Evolutionary conservation across 2,113 vertebrate genomes (phyloP).

Genomic region (Saguinus imperator): DNA sequence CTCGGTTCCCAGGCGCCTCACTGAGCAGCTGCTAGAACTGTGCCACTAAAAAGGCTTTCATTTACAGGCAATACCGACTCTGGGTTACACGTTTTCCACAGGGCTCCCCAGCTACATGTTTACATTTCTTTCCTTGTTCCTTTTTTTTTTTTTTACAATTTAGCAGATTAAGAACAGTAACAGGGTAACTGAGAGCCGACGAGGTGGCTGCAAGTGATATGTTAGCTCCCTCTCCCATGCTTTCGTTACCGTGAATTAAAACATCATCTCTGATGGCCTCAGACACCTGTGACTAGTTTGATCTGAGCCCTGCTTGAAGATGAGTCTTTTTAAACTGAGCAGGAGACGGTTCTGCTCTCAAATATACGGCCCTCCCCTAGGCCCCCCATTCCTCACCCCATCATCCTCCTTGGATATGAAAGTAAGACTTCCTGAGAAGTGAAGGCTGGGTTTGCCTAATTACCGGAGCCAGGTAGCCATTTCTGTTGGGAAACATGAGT

Average conservation of each 20-base stretch:
- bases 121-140: not conserved
- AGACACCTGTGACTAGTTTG: not conserved
- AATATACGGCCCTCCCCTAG: not conserved
- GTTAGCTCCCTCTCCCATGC: not conserved
- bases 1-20: conserved; percentile 36
- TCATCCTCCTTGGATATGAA: not conserved
- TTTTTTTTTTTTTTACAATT: not conserved
- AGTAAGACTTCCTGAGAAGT: not conserved
- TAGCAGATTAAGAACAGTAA: not conserved
- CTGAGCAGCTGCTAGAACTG: not conserved
- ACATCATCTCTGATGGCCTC: not conserved
- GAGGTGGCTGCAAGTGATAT: rapidly evolving
- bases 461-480: not conserved
- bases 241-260: not conserved
- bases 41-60: not conserved
- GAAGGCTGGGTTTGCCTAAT: not conserved
- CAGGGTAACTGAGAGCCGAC: not conserved
- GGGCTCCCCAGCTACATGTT: not conserved
- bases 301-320: not conserved
- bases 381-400: not conserved
- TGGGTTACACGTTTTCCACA: not conserved
- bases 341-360: not conserved
- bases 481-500: not conserved
- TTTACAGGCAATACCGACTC: not conserved
- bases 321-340: not conserved